These are phyloP conservation scores for Drosophila mauritiana DNA, from an alignment of 1,140 invertebrate genomes.

Conservation along the genomic window DNA sequence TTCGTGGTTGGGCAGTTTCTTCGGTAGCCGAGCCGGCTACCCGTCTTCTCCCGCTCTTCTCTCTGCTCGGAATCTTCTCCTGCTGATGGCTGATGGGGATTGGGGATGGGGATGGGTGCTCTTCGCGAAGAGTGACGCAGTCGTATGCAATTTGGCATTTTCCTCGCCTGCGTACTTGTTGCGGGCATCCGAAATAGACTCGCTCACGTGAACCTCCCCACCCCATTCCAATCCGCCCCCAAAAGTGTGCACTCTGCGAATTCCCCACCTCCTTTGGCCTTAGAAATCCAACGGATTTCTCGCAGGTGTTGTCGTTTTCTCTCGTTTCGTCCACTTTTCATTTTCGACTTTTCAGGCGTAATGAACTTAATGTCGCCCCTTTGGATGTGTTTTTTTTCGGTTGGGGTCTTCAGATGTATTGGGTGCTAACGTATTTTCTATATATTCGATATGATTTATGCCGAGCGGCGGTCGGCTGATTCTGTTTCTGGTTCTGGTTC, in stretches of 20 bases:
- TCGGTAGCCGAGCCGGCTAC: constrained; percentile 6
- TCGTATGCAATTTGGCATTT: constrained; percentile 75
- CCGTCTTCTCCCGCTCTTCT: background rate
- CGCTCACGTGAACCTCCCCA: constrained; percentile 58
- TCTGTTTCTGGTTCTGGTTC: constrained; percentile 45
- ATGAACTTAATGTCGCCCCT: constrained; percentile 71
- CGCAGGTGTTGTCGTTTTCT: constrained; percentile 39
- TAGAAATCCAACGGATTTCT: constrained; percentile 41
- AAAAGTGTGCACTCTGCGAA: background rate
- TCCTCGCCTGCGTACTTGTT: constrained; percentile 49
- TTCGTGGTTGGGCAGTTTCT: constrained; percentile 37
- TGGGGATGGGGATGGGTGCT: background rate
- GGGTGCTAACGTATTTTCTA: constrained; percentile 43
- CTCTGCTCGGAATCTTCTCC: constrained; percentile 1
- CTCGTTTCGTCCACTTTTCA: constrained; percentile 17
- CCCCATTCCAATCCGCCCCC: background rate
- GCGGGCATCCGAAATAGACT: constrained; percentile 67
- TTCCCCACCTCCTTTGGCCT: constrained; percentile 19
- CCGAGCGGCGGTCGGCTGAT: constrained; percentile 34
- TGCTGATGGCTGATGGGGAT: too few species aligned
- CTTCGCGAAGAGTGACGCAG: constrained; percentile 59
- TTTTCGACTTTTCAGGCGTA: constrained; percentile 59
- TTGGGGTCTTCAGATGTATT: constrained; percentile 25
- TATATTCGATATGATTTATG: constrained; percentile 68
- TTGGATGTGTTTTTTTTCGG: constrained; percentile 8